These are phyloP conservation scores for Drosophila monieri DNA, from an alignment of 2,888 invertebrate genomes.

Conservation along the genomic window DNA sequence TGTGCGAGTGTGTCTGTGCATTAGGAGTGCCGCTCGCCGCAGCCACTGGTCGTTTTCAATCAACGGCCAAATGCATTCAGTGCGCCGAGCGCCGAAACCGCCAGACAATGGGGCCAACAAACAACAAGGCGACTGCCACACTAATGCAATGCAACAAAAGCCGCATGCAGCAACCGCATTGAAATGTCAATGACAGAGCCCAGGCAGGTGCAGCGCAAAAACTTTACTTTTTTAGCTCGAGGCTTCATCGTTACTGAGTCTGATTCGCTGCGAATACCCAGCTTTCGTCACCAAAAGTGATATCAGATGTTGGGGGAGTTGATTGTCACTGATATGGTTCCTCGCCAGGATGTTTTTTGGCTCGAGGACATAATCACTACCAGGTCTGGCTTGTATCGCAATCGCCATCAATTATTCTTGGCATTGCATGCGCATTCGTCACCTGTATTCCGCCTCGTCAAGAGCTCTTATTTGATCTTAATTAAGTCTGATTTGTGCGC, in stretches of 20 bases:
- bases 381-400: no score
- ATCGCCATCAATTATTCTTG: no score
- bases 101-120: conserved; percentile 10
- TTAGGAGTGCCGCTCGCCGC: conserved; percentile 20
- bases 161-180: conserved; percentile 27
- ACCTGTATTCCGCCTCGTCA: no score
- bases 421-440: no score
- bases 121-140: conserved; percentile 18
- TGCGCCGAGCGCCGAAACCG: neutral
- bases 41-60: conserved; percentile 42
- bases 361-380: no score
- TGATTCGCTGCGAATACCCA: no score
- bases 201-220: neutral
- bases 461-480: neutral
- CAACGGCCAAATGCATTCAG: conserved; percentile 12
- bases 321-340: no score
- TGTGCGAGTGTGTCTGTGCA: conserved; percentile 13
- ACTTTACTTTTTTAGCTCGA: neutral
- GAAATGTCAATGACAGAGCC: conserved; percentile 34
- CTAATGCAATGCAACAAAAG: conserved; percentile 32
- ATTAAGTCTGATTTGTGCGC: neutral
- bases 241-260: no score
- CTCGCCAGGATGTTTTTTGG: no score
- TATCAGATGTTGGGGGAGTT: no score
- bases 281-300: no score